Base-by-base conservation (phyloP, 2,113 vertebrate genomes). In the Phalacrocorax carbo region DNA sequence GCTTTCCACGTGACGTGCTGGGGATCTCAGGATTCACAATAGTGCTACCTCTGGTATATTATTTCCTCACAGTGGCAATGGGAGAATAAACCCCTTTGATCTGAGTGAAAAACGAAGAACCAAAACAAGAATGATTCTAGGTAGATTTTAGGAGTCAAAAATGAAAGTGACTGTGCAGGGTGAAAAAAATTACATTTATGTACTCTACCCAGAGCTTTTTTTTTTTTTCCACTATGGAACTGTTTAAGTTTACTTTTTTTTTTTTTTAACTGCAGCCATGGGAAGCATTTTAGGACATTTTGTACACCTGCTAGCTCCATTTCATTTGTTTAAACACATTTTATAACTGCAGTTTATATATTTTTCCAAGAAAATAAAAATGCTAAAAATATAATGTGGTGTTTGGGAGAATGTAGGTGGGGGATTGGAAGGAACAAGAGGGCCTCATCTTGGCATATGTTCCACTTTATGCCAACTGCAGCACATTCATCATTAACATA, bases 311-410 rank as follows among this genome's bases (percentile, higher is more conserved):
- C 85, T 97, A 94, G 86, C 80, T 95, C 83, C 70, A 85, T 96
- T 93, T 90, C 44, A 94, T 95, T 94, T 94, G 94, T 57, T 97
- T 79, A 92, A 91, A 91, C 65, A 86, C 90, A 66, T 77, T 94
- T 95, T 95, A 93, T 92, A 95, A 81, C 78, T 79, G 46, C 42
- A 93, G 58, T 83, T 96, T 93, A 95, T 94, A 95, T 93, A 94
- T 94, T 96, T 97, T 94, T 88, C 89, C 95, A 96, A 88, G 88
- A 96, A 96, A 96, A 97, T 92, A 96, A 87, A 95, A 97, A 97
- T 3, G 77, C 82, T 96, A 94, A 96, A 97, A 97, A 95, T 87
- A 96, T 46, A 75, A 81, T 1, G 73, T 51, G 13, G 38, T 82
- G 69, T 64, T 77, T 69, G 81, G 85, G 87, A 89, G 94, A 86